Evolutionary conservation across 2,888 invertebrate genomes (phyloP).

Genomic region (Lysandra coridon): DNA sequence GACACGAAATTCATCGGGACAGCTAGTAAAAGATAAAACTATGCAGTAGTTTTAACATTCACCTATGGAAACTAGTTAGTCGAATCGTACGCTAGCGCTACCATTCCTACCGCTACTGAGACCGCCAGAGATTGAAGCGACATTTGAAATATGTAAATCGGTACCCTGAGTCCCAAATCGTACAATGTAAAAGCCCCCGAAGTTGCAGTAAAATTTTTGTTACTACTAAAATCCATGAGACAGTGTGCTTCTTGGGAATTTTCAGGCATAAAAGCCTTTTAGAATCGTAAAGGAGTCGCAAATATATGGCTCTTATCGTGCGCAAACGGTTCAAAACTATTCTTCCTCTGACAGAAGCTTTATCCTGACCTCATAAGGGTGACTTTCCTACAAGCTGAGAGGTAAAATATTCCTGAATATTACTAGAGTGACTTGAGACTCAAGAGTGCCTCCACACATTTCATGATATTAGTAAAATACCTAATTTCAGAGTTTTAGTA

Average conservation of each 20-base stretch:
- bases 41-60: no score
- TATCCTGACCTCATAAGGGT: background rate
- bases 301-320: constrained; percentile 25
- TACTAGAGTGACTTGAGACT: background rate
- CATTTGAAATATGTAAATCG: no score
- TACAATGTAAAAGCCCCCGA: background rate
- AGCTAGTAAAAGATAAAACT: no score
- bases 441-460: background rate
- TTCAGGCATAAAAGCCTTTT: constrained; percentile 46
- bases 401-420: background rate
- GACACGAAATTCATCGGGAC: no score
- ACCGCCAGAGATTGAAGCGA: no score
- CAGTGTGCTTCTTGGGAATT: constrained; percentile 47
- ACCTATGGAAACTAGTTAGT: no score
- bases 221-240: constrained; percentile 47
- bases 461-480: background rate
- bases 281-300: constrained; percentile 40
- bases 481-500: constrained; percentile 8
- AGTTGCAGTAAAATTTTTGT: constrained; percentile 48
- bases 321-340: background rate
- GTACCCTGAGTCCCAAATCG: background rate
- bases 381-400: background rate
- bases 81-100: no score
- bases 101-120: no score
- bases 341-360: background rate